Evolutionary conservation across 1,140 invertebrate genomes (phyloP).

Genomic region (Bombus ignitus): DNA sequence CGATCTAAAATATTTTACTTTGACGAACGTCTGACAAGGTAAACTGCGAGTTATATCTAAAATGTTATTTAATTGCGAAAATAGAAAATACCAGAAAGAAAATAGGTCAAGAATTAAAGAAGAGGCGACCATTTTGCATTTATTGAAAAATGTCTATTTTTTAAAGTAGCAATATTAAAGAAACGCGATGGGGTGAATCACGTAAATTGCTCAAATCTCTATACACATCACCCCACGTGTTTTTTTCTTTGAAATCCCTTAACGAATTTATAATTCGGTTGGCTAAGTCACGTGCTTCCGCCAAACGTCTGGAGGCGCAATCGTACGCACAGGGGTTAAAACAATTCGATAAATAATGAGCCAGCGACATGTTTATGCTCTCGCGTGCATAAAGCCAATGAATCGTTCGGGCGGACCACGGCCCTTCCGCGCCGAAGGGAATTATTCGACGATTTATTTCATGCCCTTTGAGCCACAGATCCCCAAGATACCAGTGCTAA

Average conservation of each 20-base stretch:
- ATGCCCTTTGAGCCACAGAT: constrained; percentile 12
- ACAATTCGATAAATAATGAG: constrained; percentile 77
- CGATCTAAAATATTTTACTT: too few species aligned
- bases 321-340: constrained; percentile 54
- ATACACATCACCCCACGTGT: neutral
- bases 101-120: neutral
- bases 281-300: constrained; percentile 18
- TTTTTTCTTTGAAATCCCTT: neutral
- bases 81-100: neutral
- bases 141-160: neutral
- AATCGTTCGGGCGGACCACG: constrained; percentile 54
- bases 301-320: constrained; percentile 13
- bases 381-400: constrained; percentile 70
- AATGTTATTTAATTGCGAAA: too few species aligned
- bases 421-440: constrained; percentile 63
- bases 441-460: constrained; percentile 64
- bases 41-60: too few species aligned
- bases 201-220: constrained; percentile 12
- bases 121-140: neutral
- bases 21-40: too few species aligned
- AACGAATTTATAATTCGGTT: constrained; percentile 40
- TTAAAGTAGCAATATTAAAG: neutral
- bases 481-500: constrained; percentile 2
- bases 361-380: constrained; percentile 73
- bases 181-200: neutral